Base-by-base conservation (phyloP, 2,888 invertebrate genomes). In the Venusia cambrica region DNA sequence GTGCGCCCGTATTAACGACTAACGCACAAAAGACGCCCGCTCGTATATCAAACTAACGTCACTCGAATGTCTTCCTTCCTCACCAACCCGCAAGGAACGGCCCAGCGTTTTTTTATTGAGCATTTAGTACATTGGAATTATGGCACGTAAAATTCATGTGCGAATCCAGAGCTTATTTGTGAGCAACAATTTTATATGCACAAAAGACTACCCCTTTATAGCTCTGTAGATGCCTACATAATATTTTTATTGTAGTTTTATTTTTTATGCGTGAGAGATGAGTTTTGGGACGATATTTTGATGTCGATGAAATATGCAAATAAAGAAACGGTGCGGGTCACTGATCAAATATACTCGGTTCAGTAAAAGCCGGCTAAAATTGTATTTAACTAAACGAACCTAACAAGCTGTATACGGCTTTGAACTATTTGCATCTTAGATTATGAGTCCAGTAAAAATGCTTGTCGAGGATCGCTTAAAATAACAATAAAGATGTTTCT, bases 11-110 rank as follows among this genome's bases (percentile, higher is more conserved):
- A 83, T 80, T 85, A 83, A 79, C 81, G 81, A 74, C 68, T 64
- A 66, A 70, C 75, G 70, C 77, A 85, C 84, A 85, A 85, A 81
- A 77, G 84, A 65, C 67, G 63, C 57, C 51, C 62, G 75, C 69
- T 81, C 85, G 68, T 87, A 84, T 81, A 85, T 87, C 85, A 87
- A 81, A 84, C 83, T 79, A 80, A 81, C 81, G 84, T 84, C 85
- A 81, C 75, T 77, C 73, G 73, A 73, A 79, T 74, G 83, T 83
- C 85, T 85, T 85, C 83, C 84, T 83, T 84, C 84, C 84, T 80
- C 69, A 68, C 57, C 69, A 75, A 74, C 68, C 67, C 60, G 63
- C 69, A 75, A 81, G 73, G 77, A 80, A 74, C 62, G 69, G 71
- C 62, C 63, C 64, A 59, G 66, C 68, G 21, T 35, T 75, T 77